phyloP scores from a whole-genome alignment of 2,797 vertebrate species.

The Brotogeris chrysoptera region DNA sequence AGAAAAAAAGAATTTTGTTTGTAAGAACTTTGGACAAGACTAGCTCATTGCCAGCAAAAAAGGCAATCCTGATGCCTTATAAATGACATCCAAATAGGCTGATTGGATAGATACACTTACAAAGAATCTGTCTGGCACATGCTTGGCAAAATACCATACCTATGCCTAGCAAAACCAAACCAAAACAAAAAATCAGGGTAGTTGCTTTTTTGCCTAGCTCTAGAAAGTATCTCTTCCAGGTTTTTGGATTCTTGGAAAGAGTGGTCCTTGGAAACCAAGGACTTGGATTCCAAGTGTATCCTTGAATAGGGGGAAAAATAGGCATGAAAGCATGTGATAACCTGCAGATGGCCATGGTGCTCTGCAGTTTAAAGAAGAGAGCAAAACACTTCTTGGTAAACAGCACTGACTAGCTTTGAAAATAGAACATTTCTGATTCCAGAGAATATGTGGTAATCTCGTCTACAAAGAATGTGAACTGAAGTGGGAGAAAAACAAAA shows the following conservation, averaged over 20 bases:
- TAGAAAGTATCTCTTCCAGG: background rate
- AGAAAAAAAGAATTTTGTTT: background rate
- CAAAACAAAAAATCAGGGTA: background rate
- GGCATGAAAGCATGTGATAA: background rate
- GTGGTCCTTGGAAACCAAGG: background rate
- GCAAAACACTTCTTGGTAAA: slow-evolving; percentile 2
- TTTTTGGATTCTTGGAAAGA: background rate
- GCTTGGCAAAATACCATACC: background rate
- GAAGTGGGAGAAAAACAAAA: background rate
- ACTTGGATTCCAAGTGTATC: background rate
- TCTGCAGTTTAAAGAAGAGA: background rate
- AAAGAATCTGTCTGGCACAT: background rate
- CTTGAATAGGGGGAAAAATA: background rate
- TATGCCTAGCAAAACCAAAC: background rate
- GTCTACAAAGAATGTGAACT: background rate
- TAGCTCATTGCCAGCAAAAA: background rate
- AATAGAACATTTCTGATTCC: slow-evolving; percentile 1
- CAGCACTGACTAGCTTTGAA: background rate
- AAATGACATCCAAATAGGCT: background rate
- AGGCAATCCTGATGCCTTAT: background rate
- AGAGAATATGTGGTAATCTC: background rate
- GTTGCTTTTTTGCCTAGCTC: background rate
- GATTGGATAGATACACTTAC: background rate
- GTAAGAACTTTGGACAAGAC: background rate
- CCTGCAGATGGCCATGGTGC: background rate